Evolutionary conservation across 2,113 vertebrate genomes (phyloP).

Genomic region (Mustela nigripes): DNA sequence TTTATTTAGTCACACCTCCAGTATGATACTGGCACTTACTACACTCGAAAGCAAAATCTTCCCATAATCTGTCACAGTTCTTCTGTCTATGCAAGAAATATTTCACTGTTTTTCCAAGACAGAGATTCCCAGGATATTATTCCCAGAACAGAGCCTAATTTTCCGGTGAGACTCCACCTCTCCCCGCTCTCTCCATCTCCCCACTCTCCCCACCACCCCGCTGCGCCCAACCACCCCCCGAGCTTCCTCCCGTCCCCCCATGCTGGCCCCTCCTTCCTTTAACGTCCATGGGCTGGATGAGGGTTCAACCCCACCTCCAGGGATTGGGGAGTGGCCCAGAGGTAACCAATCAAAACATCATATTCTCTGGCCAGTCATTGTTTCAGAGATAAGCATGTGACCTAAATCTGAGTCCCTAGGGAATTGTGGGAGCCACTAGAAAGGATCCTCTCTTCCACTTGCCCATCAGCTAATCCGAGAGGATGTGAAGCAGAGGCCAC

Average conservation of each 20-base stretch:
- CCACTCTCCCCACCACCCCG: background rate
- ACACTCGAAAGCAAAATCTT: slow-evolving; percentile 29
- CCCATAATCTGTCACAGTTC: background rate
- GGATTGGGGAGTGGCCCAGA: background rate
- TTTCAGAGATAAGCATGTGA: background rate
- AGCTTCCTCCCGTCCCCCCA: background rate
- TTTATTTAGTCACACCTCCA: background rate
- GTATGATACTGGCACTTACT: background rate
- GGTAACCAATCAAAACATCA: background rate
- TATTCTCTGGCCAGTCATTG: background rate
- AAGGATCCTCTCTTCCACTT: background rate
- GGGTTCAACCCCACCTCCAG: background rate
- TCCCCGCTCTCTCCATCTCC: background rate
- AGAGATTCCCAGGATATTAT: too few species aligned
- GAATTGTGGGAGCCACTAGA: background rate
- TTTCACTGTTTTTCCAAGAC: background rate
- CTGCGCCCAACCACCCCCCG: too few species aligned
- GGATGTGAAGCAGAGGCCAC: background rate
- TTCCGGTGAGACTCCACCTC: background rate
- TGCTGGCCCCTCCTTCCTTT: too few species aligned
- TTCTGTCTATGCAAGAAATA: background rate
- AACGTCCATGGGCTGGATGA: background rate
- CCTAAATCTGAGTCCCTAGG: background rate
- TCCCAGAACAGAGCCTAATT: background rate
- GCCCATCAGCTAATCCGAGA: background rate